phyloP scores from a whole-genome alignment of 2,113 vertebrate species.

The Orthonyx spaldingii region DNA sequence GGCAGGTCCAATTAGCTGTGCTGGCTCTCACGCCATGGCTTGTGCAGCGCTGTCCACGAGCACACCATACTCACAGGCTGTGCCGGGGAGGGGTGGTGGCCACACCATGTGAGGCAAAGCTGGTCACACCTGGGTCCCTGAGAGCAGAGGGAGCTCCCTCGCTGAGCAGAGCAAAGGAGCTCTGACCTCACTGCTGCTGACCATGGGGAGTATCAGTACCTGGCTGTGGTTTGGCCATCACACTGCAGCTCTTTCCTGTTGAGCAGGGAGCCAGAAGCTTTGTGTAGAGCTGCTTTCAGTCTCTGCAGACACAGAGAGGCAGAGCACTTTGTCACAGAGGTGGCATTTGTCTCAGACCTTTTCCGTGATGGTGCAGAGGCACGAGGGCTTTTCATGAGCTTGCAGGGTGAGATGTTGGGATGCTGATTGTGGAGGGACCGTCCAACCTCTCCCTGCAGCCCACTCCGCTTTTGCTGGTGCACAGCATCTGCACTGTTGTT shows the following conservation, averaged over 20 bases:
- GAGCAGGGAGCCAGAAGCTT: neutral
- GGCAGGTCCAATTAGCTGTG: neutral
- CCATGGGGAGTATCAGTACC: rapidly evolving
- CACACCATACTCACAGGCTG: rapidly evolving
- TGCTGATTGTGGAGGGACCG: neutral
- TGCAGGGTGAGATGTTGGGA: neutral
- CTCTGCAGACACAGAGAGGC: neutral
- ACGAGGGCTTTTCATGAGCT: neutral
- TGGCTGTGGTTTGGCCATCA: neutral
- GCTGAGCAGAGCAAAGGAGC: neutral
- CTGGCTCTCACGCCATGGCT: rapidly evolving
- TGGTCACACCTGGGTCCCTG: neutral
- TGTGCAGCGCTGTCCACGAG: rapidly evolving
- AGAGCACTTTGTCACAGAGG: neutral
- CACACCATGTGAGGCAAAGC: rapidly evolving
- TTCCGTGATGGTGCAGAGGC: neutral
- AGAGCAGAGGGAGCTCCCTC: neutral
- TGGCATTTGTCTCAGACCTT: rapidly evolving
- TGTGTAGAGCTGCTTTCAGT: neutral
- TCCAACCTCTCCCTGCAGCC: neutral
- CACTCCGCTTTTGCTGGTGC: neutral
- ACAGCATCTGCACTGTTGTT: neutral
- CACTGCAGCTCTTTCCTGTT: neutral
- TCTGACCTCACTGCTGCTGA: neutral
- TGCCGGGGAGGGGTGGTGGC: neutral